Base-by-base conservation (phyloP, 2,113 vertebrate species). In the Campylorhamphus procurvoides region DNA sequence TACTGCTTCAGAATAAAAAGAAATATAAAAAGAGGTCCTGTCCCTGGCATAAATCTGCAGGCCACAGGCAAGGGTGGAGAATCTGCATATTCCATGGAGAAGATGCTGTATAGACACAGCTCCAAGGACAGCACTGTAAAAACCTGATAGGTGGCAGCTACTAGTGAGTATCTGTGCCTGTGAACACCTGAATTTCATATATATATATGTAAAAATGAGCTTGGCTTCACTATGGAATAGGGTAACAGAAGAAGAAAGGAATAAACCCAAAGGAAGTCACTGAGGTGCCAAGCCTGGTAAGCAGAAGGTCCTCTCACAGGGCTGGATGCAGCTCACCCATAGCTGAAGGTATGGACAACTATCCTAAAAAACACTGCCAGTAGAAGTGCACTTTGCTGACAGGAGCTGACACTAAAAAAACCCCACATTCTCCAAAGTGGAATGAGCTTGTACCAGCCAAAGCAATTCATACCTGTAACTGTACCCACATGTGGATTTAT, bases 181-280 rank as follows among this genome's bases (percentile, higher is more conserved):
- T 0, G 0, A 87, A 50, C 22, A 53, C 16, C 7, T 40, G 2
- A 0, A 47, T 33, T 40, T 39, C 14, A 7, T 5, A 37, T 3
- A 8, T 5, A 37, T 3, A 8, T 1, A 27, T 4, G 5, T 47
- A 44, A 52, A 71, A 76, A 27, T 1, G 14, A 18, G 18, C 44
- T 23, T 44, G 55, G n/a, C 22, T 79, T 27, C 55, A 23, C n/a
- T 24, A 4, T 1, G 17, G 50, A 62, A 18, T 0, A 40, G 22
- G 24, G 3, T 14, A 86, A 72, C 20, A 27, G 47, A 10, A 81
- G 74, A 2, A 44, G 68, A 20, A 18, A 28, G 25, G 37, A 81
- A 28, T 23, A 84, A 76, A 40, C 6, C 31, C 46, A 29, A 1
- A 18, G 37, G 42, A 58, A 74, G 39, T 5, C n/a, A 29, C 46